phyloP scores from a whole-genome alignment of 2,888 invertebrate genomes.

The Andrena camellia region DNA sequence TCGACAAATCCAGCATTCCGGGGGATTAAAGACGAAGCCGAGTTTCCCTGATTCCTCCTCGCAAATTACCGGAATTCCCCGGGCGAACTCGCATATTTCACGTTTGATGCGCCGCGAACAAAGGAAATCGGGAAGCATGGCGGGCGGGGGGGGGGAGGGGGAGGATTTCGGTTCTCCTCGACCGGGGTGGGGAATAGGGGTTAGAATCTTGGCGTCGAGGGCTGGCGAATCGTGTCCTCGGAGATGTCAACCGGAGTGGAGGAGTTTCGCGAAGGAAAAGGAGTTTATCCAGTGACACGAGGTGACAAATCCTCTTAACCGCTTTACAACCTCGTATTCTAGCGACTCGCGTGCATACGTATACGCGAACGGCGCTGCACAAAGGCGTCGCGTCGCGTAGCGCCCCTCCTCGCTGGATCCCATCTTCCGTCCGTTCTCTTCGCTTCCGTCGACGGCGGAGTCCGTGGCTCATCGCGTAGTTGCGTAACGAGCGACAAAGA shows the following conservation, averaged over 20 bases:
- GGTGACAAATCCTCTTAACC: slow-evolving; percentile 70
- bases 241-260: slow-evolving; percentile 41
- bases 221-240: slow-evolving; percentile 41
- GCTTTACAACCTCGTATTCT: slow-evolving; percentile 57
- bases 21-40: slow-evolving; percentile 68
- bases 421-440: neutral
- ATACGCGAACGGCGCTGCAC: slow-evolving; percentile 32
- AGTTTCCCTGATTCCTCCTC: slow-evolving; percentile 62
- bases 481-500: slow-evolving; percentile 1
- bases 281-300: slow-evolving; percentile 65
- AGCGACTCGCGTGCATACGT: slow-evolving; percentile 40
- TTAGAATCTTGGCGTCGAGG: neutral
- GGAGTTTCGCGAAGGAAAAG: slow-evolving; percentile 51
- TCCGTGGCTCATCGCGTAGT: slow-evolving; percentile 7
- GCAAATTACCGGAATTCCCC: slow-evolving; percentile 74
- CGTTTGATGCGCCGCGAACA: slow-evolving; percentile 64
- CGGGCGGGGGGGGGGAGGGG: no score
- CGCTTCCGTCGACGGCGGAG: neutral
- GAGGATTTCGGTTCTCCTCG: neutral
- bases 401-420: slow-evolving; percentile 3
- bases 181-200: neutral
- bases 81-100: slow-evolving; percentile 72
- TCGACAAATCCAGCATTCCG: slow-evolving; percentile 73
- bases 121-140: slow-evolving; percentile 31
- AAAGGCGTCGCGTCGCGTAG: slow-evolving; percentile 34